Evolutionary conservation across 2,888 invertebrate genomes (phyloP).

Genomic region (Apotomis betuletana): DNA sequence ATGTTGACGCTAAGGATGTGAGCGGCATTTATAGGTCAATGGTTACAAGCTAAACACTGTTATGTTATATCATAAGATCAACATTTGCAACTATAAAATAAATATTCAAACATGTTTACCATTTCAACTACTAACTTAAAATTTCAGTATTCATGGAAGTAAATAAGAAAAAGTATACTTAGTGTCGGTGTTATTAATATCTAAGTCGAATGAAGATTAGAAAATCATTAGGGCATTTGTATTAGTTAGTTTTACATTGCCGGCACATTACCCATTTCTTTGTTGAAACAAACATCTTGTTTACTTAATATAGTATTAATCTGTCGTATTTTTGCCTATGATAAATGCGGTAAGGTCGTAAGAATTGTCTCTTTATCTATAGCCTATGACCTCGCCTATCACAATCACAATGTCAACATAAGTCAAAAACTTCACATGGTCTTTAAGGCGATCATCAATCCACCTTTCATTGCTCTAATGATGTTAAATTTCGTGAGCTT

Average conservation of each 20-base stretch:
- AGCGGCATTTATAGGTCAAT: slow-evolving; percentile 1
- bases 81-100: neutral
- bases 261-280: too few relatives aligned
- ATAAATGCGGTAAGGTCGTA: slow-evolving; percentile 10
- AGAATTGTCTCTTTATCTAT: slow-evolving; percentile 20
- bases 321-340: slow-evolving; percentile 21
- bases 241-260: neutral
- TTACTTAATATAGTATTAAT: neutral
- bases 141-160: neutral
- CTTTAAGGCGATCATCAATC: slow-evolving; percentile 31
- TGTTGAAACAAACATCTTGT: neutral
- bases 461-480: slow-evolving; percentile 39
- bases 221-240: too few relatives aligned
- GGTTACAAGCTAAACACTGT: neutral
- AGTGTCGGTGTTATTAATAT: neutral
- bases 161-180: neutral
- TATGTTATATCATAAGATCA: neutral
- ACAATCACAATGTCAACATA: slow-evolving; percentile 34
- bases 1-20: slow-evolving; percentile 5
- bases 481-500: slow-evolving; percentile 36
- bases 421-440: slow-evolving; percentile 35
- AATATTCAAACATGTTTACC: neutral
- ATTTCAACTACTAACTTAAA: neutral
- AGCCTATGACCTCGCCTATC: slow-evolving; percentile 16
- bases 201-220: too few relatives aligned